A percentile compares a stretch with the other conserved stretches of the same genome.
These are phyloP conservation scores for Halocynthia aurantium DNA, from an alignment of 23 tunicate species.

Conservation along the genomic window DNA sequence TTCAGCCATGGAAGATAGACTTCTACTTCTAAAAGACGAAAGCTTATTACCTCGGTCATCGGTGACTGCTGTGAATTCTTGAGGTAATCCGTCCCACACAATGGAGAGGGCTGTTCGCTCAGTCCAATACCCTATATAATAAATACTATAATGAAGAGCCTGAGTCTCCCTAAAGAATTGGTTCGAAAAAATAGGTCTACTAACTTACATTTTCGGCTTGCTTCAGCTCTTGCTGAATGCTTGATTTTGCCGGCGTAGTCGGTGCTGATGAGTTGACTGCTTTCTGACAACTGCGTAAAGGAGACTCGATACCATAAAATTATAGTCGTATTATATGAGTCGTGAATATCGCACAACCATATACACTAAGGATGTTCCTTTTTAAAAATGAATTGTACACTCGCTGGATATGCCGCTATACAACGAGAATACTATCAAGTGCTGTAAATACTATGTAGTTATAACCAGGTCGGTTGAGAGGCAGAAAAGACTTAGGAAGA, in stretches of 20 bases:
- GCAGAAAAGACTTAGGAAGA: too few relatives aligned
- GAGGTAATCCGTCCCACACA: constrained; percentile 3
- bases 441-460: too few relatives aligned
- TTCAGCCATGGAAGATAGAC: not conserved
- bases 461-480: too few relatives aligned
- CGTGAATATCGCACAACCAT: not conserved
- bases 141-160: not conserved
- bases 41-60: not conserved
- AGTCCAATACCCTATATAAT: not conserved
- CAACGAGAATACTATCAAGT: too few relatives aligned
- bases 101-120: not conserved
- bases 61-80: not conserved
- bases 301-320: too few relatives aligned
- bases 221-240: constrained; percentile 11
- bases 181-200: not conserved
- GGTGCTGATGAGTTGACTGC: not conserved
- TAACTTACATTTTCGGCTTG: constrained; percentile 3
- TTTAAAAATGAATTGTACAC: too few relatives aligned
- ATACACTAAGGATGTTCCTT: not conserved
- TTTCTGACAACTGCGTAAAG: constrained; percentile 5
- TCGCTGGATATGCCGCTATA: too few relatives aligned
- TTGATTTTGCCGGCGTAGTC: not conserved
- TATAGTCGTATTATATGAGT: not conserved
- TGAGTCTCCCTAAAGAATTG: not conserved
- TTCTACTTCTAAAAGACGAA: not conserved